phyloP scores from a whole-genome alignment of 2,888 invertebrate genomes.

The Rhaphigaster nebulosa region DNA sequence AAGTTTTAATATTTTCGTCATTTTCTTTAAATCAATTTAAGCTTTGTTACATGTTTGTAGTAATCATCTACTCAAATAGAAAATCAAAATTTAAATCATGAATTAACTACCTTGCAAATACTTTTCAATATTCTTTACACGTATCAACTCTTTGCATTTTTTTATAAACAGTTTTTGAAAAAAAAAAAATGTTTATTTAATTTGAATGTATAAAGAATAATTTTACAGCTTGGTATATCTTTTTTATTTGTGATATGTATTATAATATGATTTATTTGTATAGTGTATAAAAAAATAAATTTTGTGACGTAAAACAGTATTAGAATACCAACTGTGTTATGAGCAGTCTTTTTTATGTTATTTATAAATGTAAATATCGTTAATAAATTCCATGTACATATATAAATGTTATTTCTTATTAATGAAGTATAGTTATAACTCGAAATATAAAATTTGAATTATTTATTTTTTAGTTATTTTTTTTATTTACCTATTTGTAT shows the following conservation, averaged over 20 bases:
- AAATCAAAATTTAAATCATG: background rate
- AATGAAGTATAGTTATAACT: background rate
- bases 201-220: background rate
- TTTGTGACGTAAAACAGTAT: background rate
- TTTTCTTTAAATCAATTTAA: background rate
- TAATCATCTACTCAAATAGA: background rate
- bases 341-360: background rate
- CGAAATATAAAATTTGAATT: conserved; percentile 2
- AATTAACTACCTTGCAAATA: background rate
- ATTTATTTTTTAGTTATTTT: background rate
- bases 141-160: background rate
- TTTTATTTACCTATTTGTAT: background rate
- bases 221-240: background rate
- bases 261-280: background rate
- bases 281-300: background rate
- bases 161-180: background rate
- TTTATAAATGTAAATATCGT: conserved; percentile 1
- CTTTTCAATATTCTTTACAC: background rate
- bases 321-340: background rate
- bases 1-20: too few relatives aligned
- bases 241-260: background rate
- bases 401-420: background rate
- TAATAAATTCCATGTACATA: background rate
- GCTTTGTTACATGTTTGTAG: background rate
- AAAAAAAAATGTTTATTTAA: background rate